Conservation (phyloP, 2,113 vertebrate species). For the Istiophorus platypterus region DNA sequence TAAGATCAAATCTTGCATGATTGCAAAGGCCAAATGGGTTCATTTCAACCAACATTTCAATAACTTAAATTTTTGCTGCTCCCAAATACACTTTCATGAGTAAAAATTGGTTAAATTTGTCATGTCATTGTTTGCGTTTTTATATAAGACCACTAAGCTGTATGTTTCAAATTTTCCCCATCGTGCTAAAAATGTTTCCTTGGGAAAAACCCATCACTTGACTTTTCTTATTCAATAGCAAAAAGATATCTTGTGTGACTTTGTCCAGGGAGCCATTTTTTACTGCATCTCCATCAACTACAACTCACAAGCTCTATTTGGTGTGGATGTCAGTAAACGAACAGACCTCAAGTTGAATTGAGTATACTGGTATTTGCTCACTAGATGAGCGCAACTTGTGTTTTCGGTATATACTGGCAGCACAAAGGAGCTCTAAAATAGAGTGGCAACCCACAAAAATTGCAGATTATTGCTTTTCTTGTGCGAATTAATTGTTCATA, state of each 20-base stretch:
- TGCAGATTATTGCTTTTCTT: background rate
- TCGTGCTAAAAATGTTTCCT: constrained; percentile 7
- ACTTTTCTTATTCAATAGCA: constrained; percentile 35
- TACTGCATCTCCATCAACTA: constrained; percentile 30
- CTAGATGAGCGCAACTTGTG: constrained; percentile 36
- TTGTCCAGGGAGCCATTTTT: constrained; percentile 44
- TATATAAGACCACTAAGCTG: background rate
- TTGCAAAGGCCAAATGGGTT: background rate
- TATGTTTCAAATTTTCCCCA: background rate
- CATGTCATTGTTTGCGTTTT: constrained; percentile 10
- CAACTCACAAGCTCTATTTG: constrained; percentile 41
- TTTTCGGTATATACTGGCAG: constrained; percentile 17
- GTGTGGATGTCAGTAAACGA: constrained; percentile 60
- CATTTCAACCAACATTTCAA: no score
- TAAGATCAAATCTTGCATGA: background rate
- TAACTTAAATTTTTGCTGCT: no score
- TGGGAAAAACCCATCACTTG: constrained; percentile 5
- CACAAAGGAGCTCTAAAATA: background rate
- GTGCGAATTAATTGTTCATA: no score
- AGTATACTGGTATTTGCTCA: constrained; percentile 33
- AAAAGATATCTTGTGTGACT: constrained; percentile 22
- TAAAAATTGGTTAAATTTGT: background rate
- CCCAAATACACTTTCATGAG: background rate
- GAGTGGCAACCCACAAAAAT: background rate
- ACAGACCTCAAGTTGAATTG: constrained; percentile 46